Percentiles rank a stretch among this genome's conserved stretches.
Conservation (phyloP, 2,888 invertebrate genomes). For the Synergus laeviventris region DNA sequence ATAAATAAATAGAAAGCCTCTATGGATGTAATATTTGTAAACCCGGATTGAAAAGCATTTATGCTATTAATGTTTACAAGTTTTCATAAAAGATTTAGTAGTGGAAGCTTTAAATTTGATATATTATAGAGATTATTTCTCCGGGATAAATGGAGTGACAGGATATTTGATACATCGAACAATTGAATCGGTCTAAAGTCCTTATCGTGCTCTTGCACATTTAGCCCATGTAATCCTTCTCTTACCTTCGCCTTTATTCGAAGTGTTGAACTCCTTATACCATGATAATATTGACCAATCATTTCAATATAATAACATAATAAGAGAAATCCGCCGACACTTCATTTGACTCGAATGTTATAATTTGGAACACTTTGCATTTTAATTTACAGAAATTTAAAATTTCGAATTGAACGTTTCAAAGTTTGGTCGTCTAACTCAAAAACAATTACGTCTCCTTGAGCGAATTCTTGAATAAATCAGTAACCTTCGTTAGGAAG, state of each 20-base stretch:
- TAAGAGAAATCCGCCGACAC: background rate
- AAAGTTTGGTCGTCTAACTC: background rate
- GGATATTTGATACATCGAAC: background rate
- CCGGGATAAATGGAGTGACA: background rate
- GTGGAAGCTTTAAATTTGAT: background rate
- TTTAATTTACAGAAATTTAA: background rate
- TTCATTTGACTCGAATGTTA: no score
- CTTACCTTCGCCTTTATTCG: background rate
- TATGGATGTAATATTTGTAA: no score
- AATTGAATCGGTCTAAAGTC: background rate
- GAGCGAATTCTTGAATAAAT: background rate
- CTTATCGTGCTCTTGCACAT: conserved; percentile 20
- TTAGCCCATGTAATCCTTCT: background rate
- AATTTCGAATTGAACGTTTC: background rate
- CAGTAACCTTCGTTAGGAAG: background rate
- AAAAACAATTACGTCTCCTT: background rate
- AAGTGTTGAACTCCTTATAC: background rate
- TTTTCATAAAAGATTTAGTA: background rate
- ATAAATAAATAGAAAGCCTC: no score
- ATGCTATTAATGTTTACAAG: background rate
- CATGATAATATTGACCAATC: conserved; percentile 1
- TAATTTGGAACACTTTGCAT: no score
- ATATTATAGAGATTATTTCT: background rate
- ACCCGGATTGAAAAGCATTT: background rate
- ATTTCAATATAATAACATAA: background rate